Conservation (phyloP, 2,888 invertebrate species). For the Rhingia rostrata region DNA sequence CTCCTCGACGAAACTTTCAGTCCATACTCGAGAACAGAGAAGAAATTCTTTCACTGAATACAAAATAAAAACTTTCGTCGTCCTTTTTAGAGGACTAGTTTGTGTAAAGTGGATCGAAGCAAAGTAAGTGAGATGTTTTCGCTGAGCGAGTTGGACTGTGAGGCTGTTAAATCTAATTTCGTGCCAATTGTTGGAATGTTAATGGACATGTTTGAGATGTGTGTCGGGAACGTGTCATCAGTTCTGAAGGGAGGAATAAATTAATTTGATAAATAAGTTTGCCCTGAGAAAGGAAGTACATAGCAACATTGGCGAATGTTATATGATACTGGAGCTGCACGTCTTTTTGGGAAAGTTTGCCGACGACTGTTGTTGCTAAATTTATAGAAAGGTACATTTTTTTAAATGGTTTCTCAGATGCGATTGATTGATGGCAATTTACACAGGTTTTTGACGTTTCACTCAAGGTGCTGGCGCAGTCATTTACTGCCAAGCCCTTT, state of each 20-base stretch:
- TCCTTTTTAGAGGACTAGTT: slow-evolving; percentile 61
- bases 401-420: too few relatives aligned
- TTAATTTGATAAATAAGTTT: slow-evolving; percentile 40
- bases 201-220: slow-evolving; percentile 58
- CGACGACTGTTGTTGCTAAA: background rate
- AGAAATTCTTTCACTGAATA: slow-evolving; percentile 40
- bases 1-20: slow-evolving; percentile 50
- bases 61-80: slow-evolving; percentile 58
- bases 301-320: background rate
- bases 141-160: slow-evolving; percentile 7
- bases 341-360: slow-evolving; percentile 6
- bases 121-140: slow-evolving; percentile 36
- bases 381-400: too few relatives aligned
- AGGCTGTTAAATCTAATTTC: slow-evolving; percentile 52
- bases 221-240: slow-evolving; percentile 41
- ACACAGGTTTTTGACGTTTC: too few relatives aligned
- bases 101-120: slow-evolving; percentile 6
- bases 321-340: background rate
- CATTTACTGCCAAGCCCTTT: too few relatives aligned
- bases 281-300: background rate
- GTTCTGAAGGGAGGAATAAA: slow-evolving; percentile 10
- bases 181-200: slow-evolving; percentile 62
- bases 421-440: too few relatives aligned
- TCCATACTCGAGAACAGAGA: slow-evolving; percentile 12
- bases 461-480: too few relatives aligned